Conservation (phyloP, 2,888 invertebrate species). For the Drosophila falleni region DNA sequence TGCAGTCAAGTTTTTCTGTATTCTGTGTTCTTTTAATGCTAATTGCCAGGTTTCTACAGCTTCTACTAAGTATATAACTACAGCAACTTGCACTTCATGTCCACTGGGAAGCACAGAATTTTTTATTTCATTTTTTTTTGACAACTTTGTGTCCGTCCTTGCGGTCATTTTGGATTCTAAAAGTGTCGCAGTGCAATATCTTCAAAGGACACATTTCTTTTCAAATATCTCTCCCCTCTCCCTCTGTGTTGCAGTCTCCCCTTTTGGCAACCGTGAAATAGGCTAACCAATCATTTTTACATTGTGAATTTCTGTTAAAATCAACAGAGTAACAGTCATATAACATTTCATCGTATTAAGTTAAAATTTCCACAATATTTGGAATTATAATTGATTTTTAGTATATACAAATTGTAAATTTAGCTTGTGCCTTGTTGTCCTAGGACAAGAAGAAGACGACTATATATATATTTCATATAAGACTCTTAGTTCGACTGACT, state of each 20-base stretch:
- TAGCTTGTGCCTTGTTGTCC: too few relatives aligned
- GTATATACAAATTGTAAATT: too few relatives aligned
- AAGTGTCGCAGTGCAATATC: constrained; percentile 53
- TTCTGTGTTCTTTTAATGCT: constrained; percentile 59
- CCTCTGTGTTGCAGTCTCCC: too few relatives aligned
- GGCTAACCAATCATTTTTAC: neutral
- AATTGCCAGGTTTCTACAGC: constrained; percentile 57
- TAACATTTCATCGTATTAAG: too few relatives aligned
- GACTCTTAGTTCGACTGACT: too few relatives aligned
- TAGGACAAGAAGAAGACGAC: too few relatives aligned
- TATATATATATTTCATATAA: too few relatives aligned
- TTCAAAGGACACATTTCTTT: constrained; percentile 22
- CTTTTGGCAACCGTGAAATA: neutral
- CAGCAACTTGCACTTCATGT: constrained; percentile 30
- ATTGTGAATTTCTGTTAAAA: neutral
- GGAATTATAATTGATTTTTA: too few relatives aligned
- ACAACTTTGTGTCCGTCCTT: constrained; percentile 31
- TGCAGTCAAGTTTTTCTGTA: constrained; percentile 71
- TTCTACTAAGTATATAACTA: neutral
- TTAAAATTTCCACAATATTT: too few relatives aligned
- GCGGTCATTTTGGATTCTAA: constrained; percentile 73
- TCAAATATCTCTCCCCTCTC: neutral
- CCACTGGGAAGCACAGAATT: constrained; percentile 40
- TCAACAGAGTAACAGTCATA: too few relatives aligned
- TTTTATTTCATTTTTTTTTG: constrained; percentile 23